These are phyloP conservation scores for Lerista edwardsae DNA, from an alignment of 2,797 vertebrate genomes.

Conservation along the genomic window DNA sequence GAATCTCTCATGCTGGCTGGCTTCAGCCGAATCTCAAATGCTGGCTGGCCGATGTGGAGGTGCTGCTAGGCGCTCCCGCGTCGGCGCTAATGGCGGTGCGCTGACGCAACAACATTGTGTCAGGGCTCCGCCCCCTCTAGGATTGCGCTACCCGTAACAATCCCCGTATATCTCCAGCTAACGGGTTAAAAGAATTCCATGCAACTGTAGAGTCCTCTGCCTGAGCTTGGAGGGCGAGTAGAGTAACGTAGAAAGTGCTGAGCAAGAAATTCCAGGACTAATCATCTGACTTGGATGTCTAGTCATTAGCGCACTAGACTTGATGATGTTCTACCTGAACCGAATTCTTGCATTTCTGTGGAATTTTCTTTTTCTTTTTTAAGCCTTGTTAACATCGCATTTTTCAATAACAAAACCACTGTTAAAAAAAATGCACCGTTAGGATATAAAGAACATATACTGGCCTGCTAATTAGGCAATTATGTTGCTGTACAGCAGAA, in stretches of 20 bases:
- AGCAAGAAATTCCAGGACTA: background rate
- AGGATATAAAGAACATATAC: background rate
- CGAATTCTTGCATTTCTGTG: background rate
- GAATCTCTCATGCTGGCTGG: no score
- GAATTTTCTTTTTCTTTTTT: background rate
- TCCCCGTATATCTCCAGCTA: background rate
- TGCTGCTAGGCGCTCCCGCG: no score
- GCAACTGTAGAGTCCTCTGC: background rate
- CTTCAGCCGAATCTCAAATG: no score
- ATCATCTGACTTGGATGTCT: background rate
- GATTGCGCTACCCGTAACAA: no score
- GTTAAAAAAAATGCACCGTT: background rate
- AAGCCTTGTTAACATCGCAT: background rate
- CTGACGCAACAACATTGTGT: no score
- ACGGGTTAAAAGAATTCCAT: background rate
- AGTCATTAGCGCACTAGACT: background rate
- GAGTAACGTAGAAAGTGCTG: background rate
- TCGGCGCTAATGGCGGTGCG: no score
- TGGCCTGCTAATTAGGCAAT: background rate
- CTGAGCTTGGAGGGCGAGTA: no score
- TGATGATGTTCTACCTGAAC: background rate
- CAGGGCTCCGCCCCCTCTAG: no score
- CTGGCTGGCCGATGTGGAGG: no score
- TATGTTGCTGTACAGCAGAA: background rate
- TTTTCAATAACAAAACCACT: background rate